These are phyloP conservation scores for Pimephales promelas DNA, from an alignment of 2,113 vertebrate species.

Conservation along the genomic window DNA sequence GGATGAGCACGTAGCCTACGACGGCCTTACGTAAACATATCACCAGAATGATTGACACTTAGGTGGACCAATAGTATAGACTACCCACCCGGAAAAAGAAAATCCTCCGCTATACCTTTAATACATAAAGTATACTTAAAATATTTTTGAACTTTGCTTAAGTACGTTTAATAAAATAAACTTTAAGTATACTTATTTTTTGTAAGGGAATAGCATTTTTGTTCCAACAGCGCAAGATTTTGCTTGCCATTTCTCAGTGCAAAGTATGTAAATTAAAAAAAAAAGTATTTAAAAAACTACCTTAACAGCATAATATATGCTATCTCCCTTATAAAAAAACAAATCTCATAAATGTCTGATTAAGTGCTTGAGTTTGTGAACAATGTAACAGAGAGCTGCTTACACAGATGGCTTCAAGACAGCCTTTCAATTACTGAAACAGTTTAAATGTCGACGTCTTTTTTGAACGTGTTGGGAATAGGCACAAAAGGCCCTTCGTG, in stretches of 20 bases:
- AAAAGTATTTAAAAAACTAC: neutral
- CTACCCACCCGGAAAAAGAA: too few species aligned
- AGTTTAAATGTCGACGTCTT: conserved; percentile 75
- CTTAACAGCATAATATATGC: neutral
- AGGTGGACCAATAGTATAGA: too few species aligned
- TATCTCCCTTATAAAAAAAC: neutral
- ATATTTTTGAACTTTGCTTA: too few species aligned
- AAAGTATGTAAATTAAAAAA: neutral
- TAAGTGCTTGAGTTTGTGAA: conserved; percentile 35
- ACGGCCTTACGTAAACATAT: too few species aligned
- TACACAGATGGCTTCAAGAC: conserved; percentile 60
- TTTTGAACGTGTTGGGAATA: conserved; percentile 75
- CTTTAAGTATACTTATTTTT: too few species aligned
- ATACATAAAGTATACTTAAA: too few species aligned
- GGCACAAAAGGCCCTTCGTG: conserved; percentile 72
- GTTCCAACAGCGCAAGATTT: neutral
- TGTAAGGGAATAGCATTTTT: too few species aligned
- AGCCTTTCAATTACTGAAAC: conserved; percentile 75
- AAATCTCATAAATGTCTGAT: conserved; percentile 20
- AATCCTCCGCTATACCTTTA: too few species aligned
- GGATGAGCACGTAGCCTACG: too few species aligned
- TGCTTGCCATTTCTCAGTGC: neutral
- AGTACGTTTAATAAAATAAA: too few species aligned
- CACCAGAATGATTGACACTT: too few species aligned
- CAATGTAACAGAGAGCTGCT: neutral